Percentiles rank a stretch among this genome's conserved stretches.
Conservation (phyloP, 2,113 vertebrate species). For the Centropus unirufus region DNA sequence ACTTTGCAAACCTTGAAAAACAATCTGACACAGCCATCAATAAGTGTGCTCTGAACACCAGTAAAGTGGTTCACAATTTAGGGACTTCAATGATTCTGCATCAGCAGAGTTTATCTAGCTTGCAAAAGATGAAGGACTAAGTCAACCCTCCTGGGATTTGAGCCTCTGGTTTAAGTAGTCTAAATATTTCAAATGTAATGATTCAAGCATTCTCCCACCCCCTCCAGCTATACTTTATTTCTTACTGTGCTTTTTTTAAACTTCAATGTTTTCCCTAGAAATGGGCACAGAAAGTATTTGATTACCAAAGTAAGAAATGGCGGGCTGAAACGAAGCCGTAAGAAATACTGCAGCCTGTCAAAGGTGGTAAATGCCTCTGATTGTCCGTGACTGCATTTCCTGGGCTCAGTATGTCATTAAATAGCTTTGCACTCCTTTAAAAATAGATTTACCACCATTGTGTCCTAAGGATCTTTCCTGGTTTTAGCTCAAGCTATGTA, state of each 20-base stretch:
- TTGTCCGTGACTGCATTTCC: conserved; percentile 32
- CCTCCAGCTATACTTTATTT: background rate
- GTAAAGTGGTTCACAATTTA: background rate
- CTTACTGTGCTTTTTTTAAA: background rate
- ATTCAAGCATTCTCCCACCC: background rate
- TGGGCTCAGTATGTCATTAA: conserved; percentile 57
- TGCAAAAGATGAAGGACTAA: background rate
- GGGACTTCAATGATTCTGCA: background rate
- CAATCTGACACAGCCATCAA: background rate
- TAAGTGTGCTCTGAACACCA: background rate
- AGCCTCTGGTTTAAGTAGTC: background rate
- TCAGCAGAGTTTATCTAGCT: background rate
- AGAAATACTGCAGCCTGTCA: conserved; percentile 35
- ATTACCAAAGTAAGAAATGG: background rate
- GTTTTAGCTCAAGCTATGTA: background rate
- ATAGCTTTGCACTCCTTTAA: conserved; percentile 20
- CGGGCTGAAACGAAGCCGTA: background rate
- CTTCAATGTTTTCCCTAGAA: background rate
- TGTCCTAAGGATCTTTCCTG: background rate
- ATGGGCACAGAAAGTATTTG: background rate
- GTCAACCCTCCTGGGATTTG: background rate
- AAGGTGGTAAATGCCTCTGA: conserved; percentile 37
- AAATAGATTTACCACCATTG: background rate
- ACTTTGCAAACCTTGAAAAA: background rate
- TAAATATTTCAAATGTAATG: background rate